Percentiles rank a stretch among this genome's conserved stretches.
Evolutionary conservation across 1,140 invertebrate genomes (phyloP).

Genomic region (Atta colombica): DNA sequence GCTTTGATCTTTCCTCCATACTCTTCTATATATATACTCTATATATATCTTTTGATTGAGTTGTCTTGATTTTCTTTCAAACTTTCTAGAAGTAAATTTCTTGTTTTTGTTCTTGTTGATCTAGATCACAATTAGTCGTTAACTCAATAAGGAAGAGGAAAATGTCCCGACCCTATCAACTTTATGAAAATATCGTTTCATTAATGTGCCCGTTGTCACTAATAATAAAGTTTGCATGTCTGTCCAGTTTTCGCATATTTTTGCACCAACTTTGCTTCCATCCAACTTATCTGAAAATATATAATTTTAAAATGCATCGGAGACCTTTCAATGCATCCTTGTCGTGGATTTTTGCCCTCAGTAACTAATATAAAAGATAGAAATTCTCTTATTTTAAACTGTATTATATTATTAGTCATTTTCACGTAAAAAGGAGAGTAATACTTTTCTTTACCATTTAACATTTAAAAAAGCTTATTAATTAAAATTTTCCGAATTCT

Average conservation of each 20-base stretch:
- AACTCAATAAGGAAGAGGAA: neutral
- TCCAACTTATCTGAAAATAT: slow-evolving; percentile 55
- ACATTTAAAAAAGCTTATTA: too few species aligned
- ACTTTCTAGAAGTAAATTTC: slow-evolving; percentile 12
- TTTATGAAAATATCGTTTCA: slow-evolving; percentile 12
- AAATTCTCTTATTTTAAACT: too few species aligned
- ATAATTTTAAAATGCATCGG: slow-evolving; percentile 44
- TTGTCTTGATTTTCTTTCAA: slow-evolving; percentile 5
- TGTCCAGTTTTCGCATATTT: slow-evolving; percentile 27
- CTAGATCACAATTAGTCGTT: slow-evolving; percentile 5
- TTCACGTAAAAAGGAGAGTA: slow-evolving; percentile 46
- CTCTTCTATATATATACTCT: neutral
- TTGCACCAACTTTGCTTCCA: slow-evolving; percentile 15
- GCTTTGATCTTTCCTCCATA: slow-evolving; percentile 53
- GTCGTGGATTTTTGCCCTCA: slow-evolving; percentile 38
- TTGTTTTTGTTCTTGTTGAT: slow-evolving; percentile 7
- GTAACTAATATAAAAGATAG: neutral
- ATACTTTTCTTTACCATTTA: neutral
- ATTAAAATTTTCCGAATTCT: neutral
- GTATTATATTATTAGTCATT: too few species aligned
- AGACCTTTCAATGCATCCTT: neutral
- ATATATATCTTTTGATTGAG: slow-evolving; percentile 63
- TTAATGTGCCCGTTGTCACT: slow-evolving; percentile 15
- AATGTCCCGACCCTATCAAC: slow-evolving; percentile 18
- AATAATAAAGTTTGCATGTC: slow-evolving; percentile 50